phyloP scores from a whole-genome alignment of 2,113 vertebrate species.

The Clupea harengus region DNA sequence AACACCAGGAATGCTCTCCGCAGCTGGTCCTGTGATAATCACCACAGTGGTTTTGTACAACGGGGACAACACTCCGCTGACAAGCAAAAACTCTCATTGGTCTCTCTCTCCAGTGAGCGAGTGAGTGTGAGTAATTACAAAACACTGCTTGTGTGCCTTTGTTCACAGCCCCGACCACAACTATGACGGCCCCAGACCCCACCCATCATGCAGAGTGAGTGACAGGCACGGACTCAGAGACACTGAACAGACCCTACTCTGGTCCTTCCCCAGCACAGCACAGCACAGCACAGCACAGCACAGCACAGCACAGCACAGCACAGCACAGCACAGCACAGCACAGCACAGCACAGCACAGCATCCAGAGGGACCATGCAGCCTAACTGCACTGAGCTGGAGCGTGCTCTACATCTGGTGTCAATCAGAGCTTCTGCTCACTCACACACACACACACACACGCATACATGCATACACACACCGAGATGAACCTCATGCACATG shows the following conservation, averaged over 20 bases:
- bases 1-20: background rate
- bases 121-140: background rate
- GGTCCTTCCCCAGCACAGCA: too few relatives aligned
- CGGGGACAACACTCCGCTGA: too few relatives aligned
- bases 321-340: background rate
- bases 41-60: background rate
- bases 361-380: background rate
- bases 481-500: background rate
- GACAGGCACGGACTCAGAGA: background rate
- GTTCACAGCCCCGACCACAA: background rate
- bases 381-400: background rate
- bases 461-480: background rate
- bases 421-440: constrained; percentile 46
- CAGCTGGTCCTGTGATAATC: background rate
- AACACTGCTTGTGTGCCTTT: background rate
- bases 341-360: background rate
- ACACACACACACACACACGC: background rate
- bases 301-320: constrained; percentile 23
- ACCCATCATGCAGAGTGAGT: background rate
- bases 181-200: background rate
- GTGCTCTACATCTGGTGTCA: constrained; percentile 61
- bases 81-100: background rate
- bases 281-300: background rate
- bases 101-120: background rate
- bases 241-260: background rate